These are phyloP conservation scores for Anthoscopus minutus DNA, from an alignment of 2,113 vertebrate genomes.

Conservation along the genomic window DNA sequence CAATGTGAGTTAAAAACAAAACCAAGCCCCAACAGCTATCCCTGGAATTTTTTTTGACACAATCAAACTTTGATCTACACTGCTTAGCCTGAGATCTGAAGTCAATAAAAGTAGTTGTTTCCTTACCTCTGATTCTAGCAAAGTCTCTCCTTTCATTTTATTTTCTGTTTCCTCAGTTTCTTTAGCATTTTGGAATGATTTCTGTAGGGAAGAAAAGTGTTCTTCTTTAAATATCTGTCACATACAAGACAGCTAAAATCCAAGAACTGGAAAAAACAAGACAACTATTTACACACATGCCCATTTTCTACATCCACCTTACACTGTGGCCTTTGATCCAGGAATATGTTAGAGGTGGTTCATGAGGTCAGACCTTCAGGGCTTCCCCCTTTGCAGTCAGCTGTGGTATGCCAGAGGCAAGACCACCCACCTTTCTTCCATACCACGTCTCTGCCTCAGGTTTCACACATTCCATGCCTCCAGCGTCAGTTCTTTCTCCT, in stretches of 20 bases:
- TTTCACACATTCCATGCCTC: neutral
- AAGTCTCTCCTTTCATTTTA: neutral
- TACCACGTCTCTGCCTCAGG: neutral
- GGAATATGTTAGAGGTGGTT: neutral
- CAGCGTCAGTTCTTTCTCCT: neutral
- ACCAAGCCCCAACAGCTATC: neutral
- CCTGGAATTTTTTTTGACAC: neutral
- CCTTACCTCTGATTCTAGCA: slow-evolving; percentile 67
- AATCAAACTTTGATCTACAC: neutral
- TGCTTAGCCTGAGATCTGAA: neutral
- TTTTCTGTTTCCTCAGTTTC: slow-evolving; percentile 3
- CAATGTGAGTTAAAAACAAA: neutral
- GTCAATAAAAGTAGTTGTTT: neutral
- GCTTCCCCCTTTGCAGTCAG: neutral
- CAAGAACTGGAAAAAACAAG: neutral
- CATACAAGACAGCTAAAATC: neutral
- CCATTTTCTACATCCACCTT: neutral
- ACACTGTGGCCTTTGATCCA: neutral
- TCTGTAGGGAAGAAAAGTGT: neutral
- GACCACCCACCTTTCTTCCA: neutral
- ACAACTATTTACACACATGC: neutral
- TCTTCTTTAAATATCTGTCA: neutral
- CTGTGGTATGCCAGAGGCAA: neutral
- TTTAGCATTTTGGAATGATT: slow-evolving; percentile 33
- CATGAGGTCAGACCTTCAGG: neutral